Conservation (phyloP, 2,888 invertebrate genomes). For the Leptopilina drosophilae region DNA sequence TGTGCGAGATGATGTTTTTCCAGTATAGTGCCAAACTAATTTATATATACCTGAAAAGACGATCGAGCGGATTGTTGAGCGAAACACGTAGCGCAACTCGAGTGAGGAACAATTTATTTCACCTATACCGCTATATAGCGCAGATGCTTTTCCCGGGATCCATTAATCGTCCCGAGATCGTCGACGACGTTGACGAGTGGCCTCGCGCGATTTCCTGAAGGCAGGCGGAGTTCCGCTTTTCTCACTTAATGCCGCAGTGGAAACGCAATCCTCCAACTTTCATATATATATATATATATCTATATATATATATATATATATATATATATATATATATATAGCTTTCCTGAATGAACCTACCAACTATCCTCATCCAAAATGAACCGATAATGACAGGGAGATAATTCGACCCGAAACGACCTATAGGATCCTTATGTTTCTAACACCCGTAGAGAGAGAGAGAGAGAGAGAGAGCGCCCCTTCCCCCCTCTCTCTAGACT, state of each 20-base stretch:
- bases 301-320: constrained; percentile 44
- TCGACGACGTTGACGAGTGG: constrained; percentile 64
- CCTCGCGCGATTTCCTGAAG: constrained; percentile 61
- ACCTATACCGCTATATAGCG: constrained; percentile 45
- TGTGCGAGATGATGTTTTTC: no score
- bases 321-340: constrained; percentile 30
- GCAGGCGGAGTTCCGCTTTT: constrained; percentile 52
- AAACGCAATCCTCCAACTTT: constrained; percentile 43
- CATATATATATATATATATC: constrained; percentile 30
- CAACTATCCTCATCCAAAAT: constrained; percentile 14
- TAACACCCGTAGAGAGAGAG: not conserved
- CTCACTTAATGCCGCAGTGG: constrained; percentile 41
- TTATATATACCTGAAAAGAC: constrained; percentile 16
- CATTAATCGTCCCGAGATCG: constrained; percentile 63
- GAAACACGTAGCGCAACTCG: constrained; percentile 57
- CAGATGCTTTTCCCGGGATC: constrained; percentile 53
- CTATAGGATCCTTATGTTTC: constrained; percentile 14
- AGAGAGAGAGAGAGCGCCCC: no score
- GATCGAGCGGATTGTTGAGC: constrained; percentile 55
- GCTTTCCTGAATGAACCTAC: constrained; percentile 39
- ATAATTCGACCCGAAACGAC: constrained; percentile 32
- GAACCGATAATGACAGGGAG: constrained; percentile 13
- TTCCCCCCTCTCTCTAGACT: not conserved
- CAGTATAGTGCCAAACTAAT: no score
- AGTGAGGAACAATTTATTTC: constrained; percentile 61